phyloP scores from a whole-genome alignment of 2,113 vertebrate species.

The Abramis brama region DNA sequence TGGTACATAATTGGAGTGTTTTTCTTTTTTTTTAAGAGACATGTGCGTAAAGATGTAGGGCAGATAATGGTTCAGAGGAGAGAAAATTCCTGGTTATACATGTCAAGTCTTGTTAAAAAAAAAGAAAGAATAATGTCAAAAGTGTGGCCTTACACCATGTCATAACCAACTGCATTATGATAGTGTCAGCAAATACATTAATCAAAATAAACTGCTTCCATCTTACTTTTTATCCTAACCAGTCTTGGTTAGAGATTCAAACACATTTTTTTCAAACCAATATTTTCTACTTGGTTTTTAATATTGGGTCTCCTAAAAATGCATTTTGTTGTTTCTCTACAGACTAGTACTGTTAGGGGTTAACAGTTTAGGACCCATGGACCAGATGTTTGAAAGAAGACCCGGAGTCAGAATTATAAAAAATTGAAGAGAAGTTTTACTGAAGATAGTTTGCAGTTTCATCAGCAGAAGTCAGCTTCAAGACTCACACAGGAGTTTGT shows the following conservation, averaged over 20 bases:
- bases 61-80: conserved; percentile 9
- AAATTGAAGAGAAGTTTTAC: no score
- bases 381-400: no score
- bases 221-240: not conserved
- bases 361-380: no score
- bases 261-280: no score
- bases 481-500: no score
- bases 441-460: no score
- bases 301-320: not conserved
- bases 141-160: conserved; percentile 11
- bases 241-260: not conserved
- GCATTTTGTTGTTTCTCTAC: not conserved
- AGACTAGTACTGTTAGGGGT: no score
- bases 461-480: no score
- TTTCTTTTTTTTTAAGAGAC: conserved; percentile 6
- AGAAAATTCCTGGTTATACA: conserved; percentile 22
- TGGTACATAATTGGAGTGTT: conserved; percentile 30
- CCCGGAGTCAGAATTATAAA: no score
- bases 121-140: conserved; percentile 2
- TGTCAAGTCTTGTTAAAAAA: conserved; percentile 24
- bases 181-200: not conserved
- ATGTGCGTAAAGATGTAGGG: conserved; percentile 30
- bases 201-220: not conserved
- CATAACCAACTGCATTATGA: not conserved
- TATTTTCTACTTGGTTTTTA: not conserved